Conservation (phyloP, 2,113 vertebrate species). For the Struthio camelus region DNA sequence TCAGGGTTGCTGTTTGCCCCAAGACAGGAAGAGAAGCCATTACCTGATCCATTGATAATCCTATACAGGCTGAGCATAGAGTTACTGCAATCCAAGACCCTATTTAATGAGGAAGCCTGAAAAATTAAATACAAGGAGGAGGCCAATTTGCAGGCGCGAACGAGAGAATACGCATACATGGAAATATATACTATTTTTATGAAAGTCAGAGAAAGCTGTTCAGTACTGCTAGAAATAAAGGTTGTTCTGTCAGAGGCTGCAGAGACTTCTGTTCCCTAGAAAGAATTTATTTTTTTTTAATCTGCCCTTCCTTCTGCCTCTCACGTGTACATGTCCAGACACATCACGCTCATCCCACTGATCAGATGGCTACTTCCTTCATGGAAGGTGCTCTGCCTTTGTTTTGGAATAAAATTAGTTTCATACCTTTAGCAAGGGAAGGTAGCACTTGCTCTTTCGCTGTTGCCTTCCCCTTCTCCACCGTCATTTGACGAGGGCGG, state of each 20-base stretch:
- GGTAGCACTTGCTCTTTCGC: background rate
- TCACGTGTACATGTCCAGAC: background rate
- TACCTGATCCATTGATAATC: background rate
- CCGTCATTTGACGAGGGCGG: background rate
- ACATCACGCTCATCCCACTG: background rate
- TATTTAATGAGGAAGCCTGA: background rate
- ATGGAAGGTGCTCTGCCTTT: background rate
- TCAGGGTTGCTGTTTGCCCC: background rate
- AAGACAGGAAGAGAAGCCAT: background rate
- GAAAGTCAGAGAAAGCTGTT: background rate
- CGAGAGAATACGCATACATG: background rate
- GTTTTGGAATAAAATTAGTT: background rate
- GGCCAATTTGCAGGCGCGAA: background rate
- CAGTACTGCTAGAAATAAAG: background rate
- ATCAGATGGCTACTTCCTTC: background rate
- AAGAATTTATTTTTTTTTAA: background rate
- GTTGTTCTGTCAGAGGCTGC: background rate
- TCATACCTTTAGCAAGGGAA: background rate
- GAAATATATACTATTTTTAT: background rate
- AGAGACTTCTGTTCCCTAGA: background rate
- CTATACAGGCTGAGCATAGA: fast-evolving
- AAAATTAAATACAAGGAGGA: background rate
- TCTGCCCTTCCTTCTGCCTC: background rate
- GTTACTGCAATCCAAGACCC: background rate
- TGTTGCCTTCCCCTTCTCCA: too few species aligned